A percentile compares a stretch with the other conserved stretches of the same genome.
Conservation (phyloP, 1,140 invertebrate genomes). For the Vollenhovia emeryi region DNA sequence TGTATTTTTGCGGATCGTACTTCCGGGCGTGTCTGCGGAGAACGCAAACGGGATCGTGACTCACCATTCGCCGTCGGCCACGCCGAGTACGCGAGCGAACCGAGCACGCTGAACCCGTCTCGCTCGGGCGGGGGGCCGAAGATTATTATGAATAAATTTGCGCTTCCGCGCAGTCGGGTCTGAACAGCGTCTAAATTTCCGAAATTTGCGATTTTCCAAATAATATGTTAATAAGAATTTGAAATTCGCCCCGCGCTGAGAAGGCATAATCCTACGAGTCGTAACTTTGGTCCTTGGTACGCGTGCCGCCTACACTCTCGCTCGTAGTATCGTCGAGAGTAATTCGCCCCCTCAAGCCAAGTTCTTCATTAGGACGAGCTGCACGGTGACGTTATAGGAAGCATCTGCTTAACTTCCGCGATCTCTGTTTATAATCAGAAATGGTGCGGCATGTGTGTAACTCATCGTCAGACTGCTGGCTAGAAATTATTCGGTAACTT, state of each 20-base stretch:
- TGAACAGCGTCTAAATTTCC: conserved; percentile 1
- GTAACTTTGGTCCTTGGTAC: conserved; percentile 17
- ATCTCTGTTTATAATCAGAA: not conserved
- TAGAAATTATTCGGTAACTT: not conserved
- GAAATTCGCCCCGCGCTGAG: conserved; percentile 30
- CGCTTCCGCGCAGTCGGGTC: not conserved
- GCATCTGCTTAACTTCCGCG: not conserved
- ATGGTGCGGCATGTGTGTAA: not conserved
- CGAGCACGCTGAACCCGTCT: not conserved
- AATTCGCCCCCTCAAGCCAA: conserved; percentile 20
- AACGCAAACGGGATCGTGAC: conserved; percentile 52
- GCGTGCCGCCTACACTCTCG: not conserved
- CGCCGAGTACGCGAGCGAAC: conserved; percentile 29
- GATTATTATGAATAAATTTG: conserved; percentile 60
- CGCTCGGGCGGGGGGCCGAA: not conserved
- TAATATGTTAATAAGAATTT: conserved; percentile 56
- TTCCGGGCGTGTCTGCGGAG: conserved; percentile 30
- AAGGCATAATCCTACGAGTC: not conserved
- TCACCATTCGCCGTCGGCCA: conserved; percentile 16
- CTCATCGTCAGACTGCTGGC: not conserved
- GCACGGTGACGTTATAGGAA: not conserved
- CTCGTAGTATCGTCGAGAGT: not conserved
- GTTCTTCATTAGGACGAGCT: not conserved
- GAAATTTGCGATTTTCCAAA: conserved; percentile 47
- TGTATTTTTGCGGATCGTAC: conserved; percentile 45